Base-by-base conservation (phyloP, 2,888 invertebrate species). In the Caenorhabditis sulstoni region DNA sequence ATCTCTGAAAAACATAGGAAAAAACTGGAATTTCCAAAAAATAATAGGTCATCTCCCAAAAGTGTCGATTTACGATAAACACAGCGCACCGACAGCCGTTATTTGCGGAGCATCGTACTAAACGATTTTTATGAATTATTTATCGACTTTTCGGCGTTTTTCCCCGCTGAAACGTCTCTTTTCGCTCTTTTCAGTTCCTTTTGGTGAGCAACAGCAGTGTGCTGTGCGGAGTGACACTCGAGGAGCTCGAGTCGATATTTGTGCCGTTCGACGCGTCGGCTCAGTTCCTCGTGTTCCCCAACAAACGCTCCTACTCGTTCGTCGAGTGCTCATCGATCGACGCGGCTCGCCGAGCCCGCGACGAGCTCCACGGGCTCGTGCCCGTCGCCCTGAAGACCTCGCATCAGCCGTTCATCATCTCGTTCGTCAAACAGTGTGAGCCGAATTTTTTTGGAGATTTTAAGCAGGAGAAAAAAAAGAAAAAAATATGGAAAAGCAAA, bases 151-250 rank as follows among this genome's bases (percentile, higher is more conserved):
- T n/a, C n/a, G n/a, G n/a, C n/a, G n/a, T n/a, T n/a, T n/a, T n/a
- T n/a, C n/a, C n/a, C n/a, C n/a, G n/a, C n/a, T n/a, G n/a, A 29
- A 29, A 29, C 7, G 7, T 29, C 7, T 29, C 7, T 29, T 29
- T 7, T 3, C 7, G 29, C 3, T 5, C 3, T 16, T 66, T 85
- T 37, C 73, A 87, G 87, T 73, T 45, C 29, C 70, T 87, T 1
- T 79, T 86, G 41, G 84, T 87, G 22, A 82, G 82, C 55, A 87
- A 87, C 66, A 86, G 85, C 76, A 84, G 86, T 53, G 81, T 85
- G 3, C 61, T 87, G 1, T 86, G 87, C 52, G 86, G 84, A 1
- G 87, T 87, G 4, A 70, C 85, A 0, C 71, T 83, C 35, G 86
- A 85, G 76, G 83, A 87, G 37, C 80, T 87, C 22, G 83, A 86